Percentiles rank a stretch among this genome's conserved stretches.
Evolutionary conservation across 2,113 vertebrate genomes (phyloP).

Genomic region (Tupaia chinensis): DNA sequence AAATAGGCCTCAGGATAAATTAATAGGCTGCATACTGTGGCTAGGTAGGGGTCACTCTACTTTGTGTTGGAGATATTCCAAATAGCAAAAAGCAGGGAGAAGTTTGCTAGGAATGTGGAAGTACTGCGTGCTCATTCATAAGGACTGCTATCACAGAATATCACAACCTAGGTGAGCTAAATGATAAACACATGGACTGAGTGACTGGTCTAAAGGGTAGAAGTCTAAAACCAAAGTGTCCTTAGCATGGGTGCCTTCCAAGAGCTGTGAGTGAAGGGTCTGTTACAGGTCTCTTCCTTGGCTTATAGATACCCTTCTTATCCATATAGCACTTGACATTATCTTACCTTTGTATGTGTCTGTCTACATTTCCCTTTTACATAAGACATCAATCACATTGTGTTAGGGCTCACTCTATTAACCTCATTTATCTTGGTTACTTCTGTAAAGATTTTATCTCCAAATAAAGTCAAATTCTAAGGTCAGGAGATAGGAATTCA

Average conservation of each 20-base stretch:
- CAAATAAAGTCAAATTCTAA: not conserved
- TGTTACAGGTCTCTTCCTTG: not conserved
- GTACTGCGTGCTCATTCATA: not conserved
- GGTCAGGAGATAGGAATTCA: not conserved
- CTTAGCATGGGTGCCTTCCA: not conserved
- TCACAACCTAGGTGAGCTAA: accelerated
- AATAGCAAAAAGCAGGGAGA: accelerated
- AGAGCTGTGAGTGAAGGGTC: not conserved
- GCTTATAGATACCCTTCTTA: not conserved
- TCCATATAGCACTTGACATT: not conserved
- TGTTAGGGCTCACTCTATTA: not conserved
- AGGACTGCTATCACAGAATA: not conserved
- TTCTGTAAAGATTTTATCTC: not conserved
- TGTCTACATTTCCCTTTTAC: not conserved
- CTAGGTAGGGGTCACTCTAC: accelerated
- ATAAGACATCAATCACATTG: not conserved
- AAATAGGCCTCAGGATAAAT: not conserved
- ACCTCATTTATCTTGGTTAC: not conserved
- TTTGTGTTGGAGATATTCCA: not conserved
- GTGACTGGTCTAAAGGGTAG: not conserved
- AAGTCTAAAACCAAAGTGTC: not conserved
- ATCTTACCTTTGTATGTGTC: not conserved
- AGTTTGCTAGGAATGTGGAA: not conserved
- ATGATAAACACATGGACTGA: not conserved
- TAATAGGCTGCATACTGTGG: not conserved